A percentile compares a stretch with the other conserved stretches of the same genome.
These are phyloP conservation scores for Chelon labrosus DNA, from an alignment of 2,797 vertebrate species.

Conservation along the genomic window DNA sequence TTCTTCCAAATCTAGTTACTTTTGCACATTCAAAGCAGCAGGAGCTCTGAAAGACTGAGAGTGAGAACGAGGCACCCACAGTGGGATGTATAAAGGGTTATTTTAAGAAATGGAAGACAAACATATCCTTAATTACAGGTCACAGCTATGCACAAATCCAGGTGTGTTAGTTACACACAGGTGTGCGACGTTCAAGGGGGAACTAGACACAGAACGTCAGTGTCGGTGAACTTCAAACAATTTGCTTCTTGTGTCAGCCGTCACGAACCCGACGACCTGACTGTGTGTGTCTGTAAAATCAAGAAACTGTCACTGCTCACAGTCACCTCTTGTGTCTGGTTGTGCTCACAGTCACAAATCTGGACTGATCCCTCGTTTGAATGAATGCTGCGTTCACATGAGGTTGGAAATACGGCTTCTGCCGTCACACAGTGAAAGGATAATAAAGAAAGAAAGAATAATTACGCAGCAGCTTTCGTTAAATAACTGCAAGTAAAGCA, in stretches of 20 bases:
- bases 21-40: constrained; percentile 11
- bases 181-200: neutral
- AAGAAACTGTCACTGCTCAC: constrained; percentile 46
- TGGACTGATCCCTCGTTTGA: constrained; percentile 43
- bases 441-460: neutral
- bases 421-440: neutral
- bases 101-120: constrained; percentile 19
- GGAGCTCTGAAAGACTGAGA: constrained; percentile 43
- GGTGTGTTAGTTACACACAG: constrained; percentile 2
- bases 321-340: constrained; percentile 31
- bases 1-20: constrained; percentile 32
- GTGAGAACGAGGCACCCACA: constrained; percentile 24
- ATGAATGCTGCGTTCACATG: constrained; percentile 30
- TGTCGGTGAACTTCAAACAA: constrained; percentile 21
- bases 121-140: constrained; percentile 42
- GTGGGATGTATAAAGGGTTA: constrained; percentile 7
- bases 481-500: neutral
- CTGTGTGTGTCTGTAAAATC: constrained; percentile 38
- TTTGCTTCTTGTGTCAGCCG: constrained; percentile 16
- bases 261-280: constrained; percentile 35
- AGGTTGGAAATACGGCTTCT: neutral
- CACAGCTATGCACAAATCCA: neutral
- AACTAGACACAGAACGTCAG: constrained; percentile 2
- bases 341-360: constrained; percentile 31
- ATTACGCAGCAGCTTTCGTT: no score